Evolutionary conservation across 37 sponge, comb jelly and placozoan genomes (phyloP).

Genomic region (Haliclona indistincta): DNA sequence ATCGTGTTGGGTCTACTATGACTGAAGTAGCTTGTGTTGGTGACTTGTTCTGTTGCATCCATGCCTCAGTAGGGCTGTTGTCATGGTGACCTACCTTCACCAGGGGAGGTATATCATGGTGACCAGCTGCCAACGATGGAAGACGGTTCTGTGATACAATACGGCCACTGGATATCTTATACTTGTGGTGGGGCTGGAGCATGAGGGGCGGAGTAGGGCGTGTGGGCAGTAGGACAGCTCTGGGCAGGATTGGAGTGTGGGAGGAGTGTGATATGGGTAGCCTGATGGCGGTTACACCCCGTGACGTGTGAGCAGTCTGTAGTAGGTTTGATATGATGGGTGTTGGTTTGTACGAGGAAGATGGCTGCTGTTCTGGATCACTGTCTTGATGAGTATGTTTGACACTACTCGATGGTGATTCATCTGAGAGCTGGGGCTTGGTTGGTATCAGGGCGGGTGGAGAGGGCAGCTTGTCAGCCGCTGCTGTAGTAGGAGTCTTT

Average conservation of each 20-base stretch:
- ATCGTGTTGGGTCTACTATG: too few relatives aligned
- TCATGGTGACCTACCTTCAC: background rate
- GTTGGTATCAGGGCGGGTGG: background rate
- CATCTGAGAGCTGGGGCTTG: background rate
- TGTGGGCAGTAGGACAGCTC: background rate
- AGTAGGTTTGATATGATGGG: too few relatives aligned
- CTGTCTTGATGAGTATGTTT: too few relatives aligned
- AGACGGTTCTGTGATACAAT: background rate
- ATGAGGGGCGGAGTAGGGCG: background rate
- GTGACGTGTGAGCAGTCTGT: too few relatives aligned
- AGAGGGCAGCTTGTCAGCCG: background rate
- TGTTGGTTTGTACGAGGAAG: too few relatives aligned
- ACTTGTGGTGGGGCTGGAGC: background rate
- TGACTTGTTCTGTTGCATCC: background rate
- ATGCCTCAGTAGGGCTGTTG: background rate
- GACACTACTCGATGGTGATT: too few relatives aligned
- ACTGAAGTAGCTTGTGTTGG: too few relatives aligned
- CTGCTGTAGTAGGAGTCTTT: background rate
- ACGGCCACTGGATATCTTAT: background rate
- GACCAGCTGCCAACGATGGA: background rate
- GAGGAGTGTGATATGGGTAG: too few relatives aligned
- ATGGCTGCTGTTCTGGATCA: too few relatives aligned
- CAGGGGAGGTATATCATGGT: too few relatives aligned
- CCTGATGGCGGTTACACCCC: too few relatives aligned
- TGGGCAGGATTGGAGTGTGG: background rate